Evolutionary conservation across 37 sponge, comb jelly and placozoan species (phyloP).

Genomic region (Chondrilla cf. caribensis): DNA sequence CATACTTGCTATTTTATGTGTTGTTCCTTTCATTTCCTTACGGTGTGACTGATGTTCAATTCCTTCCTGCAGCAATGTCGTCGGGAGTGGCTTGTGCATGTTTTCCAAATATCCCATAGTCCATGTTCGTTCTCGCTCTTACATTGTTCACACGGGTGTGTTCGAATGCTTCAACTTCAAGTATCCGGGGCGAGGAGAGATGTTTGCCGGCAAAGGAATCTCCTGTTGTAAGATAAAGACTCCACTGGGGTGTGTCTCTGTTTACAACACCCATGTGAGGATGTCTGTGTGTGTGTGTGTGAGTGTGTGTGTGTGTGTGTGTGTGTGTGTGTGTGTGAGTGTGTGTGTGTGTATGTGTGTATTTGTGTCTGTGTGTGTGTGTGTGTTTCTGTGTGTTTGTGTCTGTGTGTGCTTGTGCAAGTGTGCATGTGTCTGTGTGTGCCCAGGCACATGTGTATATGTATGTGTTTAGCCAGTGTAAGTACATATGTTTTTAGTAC

Average conservation of each 20-base stretch:
- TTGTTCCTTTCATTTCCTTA: not conserved
- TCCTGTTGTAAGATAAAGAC: slow-evolving; percentile 27
- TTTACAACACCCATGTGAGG: slow-evolving; percentile 72
- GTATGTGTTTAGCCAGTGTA: too few relatives aligned
- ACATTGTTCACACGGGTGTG: slow-evolving; percentile 11
- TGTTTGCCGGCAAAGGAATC: slow-evolving; percentile 72
- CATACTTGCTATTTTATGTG: too few relatives aligned
- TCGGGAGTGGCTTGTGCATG: slow-evolving; percentile 80
- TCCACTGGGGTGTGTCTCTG: slow-evolving; percentile 37
- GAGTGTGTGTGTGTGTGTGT: not conserved
- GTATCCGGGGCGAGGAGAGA: slow-evolving; percentile 48
- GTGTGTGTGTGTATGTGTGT: too few relatives aligned
- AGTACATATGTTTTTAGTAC: not conserved
- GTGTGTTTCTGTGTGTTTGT: too few relatives aligned
- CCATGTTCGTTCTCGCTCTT: not conserved
- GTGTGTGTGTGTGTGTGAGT: too few relatives aligned
- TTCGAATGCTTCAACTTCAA: not conserved
- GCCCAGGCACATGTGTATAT: too few relatives aligned
- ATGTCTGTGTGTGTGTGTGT: not conserved
- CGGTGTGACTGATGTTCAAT: not conserved
- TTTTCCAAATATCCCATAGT: slow-evolving; percentile 72
- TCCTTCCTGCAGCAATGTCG: slow-evolving; percentile 44
- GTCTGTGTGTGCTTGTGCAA: too few relatives aligned
- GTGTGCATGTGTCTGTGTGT: too few relatives aligned
- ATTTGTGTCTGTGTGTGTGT: too few relatives aligned